These are phyloP conservation scores for Hypena proboscidalis DNA, from an alignment of 2,888 invertebrate species.

Conservation along the genomic window DNA sequence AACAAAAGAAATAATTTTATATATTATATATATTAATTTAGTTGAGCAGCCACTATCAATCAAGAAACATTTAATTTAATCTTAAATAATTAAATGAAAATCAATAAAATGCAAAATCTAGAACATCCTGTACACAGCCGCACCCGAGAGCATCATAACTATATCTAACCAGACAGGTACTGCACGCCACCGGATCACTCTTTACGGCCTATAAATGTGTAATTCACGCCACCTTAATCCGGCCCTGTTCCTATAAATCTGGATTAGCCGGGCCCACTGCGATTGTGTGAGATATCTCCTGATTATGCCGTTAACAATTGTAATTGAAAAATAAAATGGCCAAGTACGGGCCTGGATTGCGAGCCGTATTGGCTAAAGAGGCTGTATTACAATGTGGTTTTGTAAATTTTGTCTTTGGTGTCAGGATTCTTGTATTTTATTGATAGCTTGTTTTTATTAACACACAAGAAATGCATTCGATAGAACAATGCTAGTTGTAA, in stretches of 20 bases:
- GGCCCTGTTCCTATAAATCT: slow-evolving; percentile 81
- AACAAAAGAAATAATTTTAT: too few relatives aligned
- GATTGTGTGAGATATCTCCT: slow-evolving; percentile 75
- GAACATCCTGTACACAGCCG: slow-evolving; percentile 51
- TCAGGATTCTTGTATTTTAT: too few relatives aligned
- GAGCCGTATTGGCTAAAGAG: slow-evolving; percentile 29
- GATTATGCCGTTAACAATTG: slow-evolving; percentile 84
- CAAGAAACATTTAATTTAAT: too few relatives aligned
- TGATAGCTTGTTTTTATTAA: too few relatives aligned
- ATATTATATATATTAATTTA: too few relatives aligned
- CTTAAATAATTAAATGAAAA: too few relatives aligned
- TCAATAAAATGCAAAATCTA: slow-evolving; percentile 7
- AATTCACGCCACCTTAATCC: slow-evolving; percentile 85
- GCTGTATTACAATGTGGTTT: slow-evolving; percentile 28
- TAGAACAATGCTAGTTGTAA: too few relatives aligned
- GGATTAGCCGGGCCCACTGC: slow-evolving; percentile 78
- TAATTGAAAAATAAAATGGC: slow-evolving; percentile 81
- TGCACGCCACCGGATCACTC: slow-evolving; percentile 82
- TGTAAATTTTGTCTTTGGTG: too few relatives aligned
- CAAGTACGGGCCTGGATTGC: slow-evolving; percentile 43
- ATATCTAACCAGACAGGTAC: slow-evolving; percentile 75
- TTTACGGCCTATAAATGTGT: slow-evolving; percentile 85
- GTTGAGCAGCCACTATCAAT: too few relatives aligned
- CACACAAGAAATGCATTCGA: too few relatives aligned
- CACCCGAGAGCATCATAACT: slow-evolving; percentile 71